These are phyloP conservation scores for Amaurobius ferox DNA, from an alignment of 2,888 invertebrate genomes.

Conservation along the genomic window DNA sequence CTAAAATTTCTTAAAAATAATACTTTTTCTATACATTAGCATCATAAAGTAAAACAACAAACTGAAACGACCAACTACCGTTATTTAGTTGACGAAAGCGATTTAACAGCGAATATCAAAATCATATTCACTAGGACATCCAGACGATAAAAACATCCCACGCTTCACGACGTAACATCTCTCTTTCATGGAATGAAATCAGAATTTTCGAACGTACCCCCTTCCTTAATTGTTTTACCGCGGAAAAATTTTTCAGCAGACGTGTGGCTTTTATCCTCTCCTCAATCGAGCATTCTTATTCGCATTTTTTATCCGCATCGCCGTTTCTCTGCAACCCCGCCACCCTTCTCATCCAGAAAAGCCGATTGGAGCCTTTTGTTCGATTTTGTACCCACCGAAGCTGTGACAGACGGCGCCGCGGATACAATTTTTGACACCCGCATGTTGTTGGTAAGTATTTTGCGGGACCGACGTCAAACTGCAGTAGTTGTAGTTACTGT, in stretches of 20 bases:
- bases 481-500: too few relatives aligned
- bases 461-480: background rate
- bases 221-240: background rate
- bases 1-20: too few relatives aligned
- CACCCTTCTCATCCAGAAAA: slow-evolving; percentile 4
- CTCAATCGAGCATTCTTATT: slow-evolving; percentile 10
- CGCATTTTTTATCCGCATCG: background rate
- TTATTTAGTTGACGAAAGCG: too few relatives aligned
- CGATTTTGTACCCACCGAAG: slow-evolving; percentile 23
- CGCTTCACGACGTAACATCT: too few relatives aligned
- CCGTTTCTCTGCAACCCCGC: background rate
- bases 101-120: too few relatives aligned
- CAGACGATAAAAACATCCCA: too few relatives aligned
- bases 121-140: too few relatives aligned
- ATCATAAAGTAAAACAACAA: too few relatives aligned
- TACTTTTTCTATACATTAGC: too few relatives aligned
- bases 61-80: too few relatives aligned
- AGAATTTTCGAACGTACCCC: background rate
- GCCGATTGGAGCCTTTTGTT: slow-evolving; percentile 53
- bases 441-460: background rate
- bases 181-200: background rate
- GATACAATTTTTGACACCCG: background rate
- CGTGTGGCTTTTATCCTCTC: background rate
- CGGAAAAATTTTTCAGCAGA: background rate
- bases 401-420: slow-evolving; percentile 32